Evolutionary conservation across 2,113 vertebrate species (phyloP).

Genomic region (Synodontis membranacea): DNA sequence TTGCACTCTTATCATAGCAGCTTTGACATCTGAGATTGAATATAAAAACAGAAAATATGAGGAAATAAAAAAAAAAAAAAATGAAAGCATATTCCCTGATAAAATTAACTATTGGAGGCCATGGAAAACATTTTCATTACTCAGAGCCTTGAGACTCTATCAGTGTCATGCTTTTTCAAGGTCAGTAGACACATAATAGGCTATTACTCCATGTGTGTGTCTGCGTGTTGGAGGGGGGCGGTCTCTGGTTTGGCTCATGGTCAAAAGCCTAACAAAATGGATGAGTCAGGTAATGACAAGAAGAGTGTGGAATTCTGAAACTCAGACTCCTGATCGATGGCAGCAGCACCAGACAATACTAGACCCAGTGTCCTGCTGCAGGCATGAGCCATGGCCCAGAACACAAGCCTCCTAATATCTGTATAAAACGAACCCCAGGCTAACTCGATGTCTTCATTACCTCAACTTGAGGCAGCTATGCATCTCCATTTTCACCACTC

Average conservation of each 20-base stretch:
- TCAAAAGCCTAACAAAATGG: slow-evolving; percentile 46
- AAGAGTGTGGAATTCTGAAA: slow-evolving; percentile 50
- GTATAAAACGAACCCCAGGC: slow-evolving; percentile 42
- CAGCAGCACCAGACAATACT: slow-evolving; percentile 46
- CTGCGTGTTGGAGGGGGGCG: not conserved
- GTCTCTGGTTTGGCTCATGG: slow-evolving; percentile 38
- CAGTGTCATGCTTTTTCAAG: slow-evolving; percentile 37
- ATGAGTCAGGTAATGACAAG: slow-evolving; percentile 53
- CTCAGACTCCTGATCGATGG: slow-evolving; percentile 42
- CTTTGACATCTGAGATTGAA: not conserved
- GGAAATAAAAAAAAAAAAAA: not conserved
- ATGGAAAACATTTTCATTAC: slow-evolving; percentile 38
- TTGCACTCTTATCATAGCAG: slow-evolving; percentile 10
- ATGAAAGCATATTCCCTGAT: slow-evolving; percentile 2
- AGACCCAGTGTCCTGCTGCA: slow-evolving; percentile 16
- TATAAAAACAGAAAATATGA: slow-evolving; percentile 3
- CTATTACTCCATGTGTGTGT: slow-evolving; percentile 31
- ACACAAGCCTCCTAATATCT: slow-evolving; percentile 23
- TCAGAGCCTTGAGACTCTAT: slow-evolving; percentile 12
- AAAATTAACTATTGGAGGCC: slow-evolving; percentile 7
- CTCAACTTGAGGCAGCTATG: slow-evolving; percentile 23
- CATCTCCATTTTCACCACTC: slow-evolving; percentile 46
- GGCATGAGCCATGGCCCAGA: slow-evolving; percentile 31
- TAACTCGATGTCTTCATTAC: slow-evolving; percentile 38
- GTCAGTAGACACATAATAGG: slow-evolving; percentile 36